phyloP scores from a whole-genome alignment of 2,113 vertebrate species.

The Pipra filicauda region DNA sequence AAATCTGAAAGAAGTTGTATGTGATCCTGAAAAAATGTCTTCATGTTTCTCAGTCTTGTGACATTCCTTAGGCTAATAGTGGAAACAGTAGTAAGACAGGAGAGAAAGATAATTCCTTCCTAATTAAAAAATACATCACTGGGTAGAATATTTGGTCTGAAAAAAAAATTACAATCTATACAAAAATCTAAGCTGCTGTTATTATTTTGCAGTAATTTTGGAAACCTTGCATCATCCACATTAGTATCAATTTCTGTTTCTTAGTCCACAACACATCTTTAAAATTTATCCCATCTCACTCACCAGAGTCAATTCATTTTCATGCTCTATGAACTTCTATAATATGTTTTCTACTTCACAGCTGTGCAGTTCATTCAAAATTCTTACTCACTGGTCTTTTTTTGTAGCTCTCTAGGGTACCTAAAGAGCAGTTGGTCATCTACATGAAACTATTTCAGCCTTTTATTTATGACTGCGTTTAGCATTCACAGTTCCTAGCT shows the following conservation, averaged over 20 bases:
- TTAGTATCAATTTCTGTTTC: neutral
- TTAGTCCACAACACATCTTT: neutral
- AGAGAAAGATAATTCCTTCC: neutral
- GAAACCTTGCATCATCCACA: neutral
- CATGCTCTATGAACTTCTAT: neutral
- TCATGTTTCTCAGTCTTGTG: neutral
- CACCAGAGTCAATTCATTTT: neutral
- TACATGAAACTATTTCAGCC: neutral
- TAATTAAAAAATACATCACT: neutral
- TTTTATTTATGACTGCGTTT: neutral
- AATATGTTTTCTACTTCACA: slow-evolving; percentile 3
- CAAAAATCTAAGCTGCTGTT: neutral
- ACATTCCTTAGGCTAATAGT: neutral
- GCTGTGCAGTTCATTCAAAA: neutral
- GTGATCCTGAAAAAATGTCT: neutral
- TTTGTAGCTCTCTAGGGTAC: neutral
- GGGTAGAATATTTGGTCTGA: neutral
- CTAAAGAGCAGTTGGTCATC: neutral
- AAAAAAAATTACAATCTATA: neutral
- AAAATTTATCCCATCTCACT: neutral
- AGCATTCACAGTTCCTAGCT: neutral
- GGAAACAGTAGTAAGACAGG: neutral
- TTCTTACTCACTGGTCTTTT: neutral
- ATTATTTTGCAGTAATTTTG: neutral
- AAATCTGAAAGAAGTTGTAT: neutral